Base-by-base conservation (phyloP, 2,797 vertebrate species). In the Cossypha polioptera region DNA sequence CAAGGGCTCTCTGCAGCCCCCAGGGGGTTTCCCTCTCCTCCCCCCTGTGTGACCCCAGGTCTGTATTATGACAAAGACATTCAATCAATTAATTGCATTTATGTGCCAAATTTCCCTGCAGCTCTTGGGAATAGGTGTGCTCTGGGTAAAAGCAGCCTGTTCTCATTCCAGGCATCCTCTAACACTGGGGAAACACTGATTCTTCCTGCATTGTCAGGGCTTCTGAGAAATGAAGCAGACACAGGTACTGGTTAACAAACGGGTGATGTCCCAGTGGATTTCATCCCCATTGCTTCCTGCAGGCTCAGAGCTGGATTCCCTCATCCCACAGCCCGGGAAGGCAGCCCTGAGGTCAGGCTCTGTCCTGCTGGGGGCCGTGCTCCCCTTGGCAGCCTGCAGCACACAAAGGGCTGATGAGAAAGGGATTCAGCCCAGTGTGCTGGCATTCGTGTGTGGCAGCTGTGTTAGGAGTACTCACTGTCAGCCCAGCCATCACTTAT, bases 391-490 rank as follows among this genome's bases (percentile, higher is more conserved):
- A 53, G 36, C 28, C 77, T 78, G 83, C 71, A 40, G 73, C 57
- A 24, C 28, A 75, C 88, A 92, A 92, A 96, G 68, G 67, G 71
- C 45, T 73, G 86, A 75, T 47, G 66, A 94, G 94, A 95, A 86
- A 88, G 36, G 40, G 88, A 84, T 88, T 90, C 79, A 72, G 4
- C 3, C n/a, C 75, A 36, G 54, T 43, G 54, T 90, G 33, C 66
- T 88, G 83, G 88, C 80, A 71, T 58, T 82, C 0, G 42, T 85
- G 72, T 87, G 86, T 57, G 83, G 79, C 47, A 65, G 66, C 45
- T 75, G 86, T 83, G 11, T 72, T 96, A 76, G 79, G 88, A 96
- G 83, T 73, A 11, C 88, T 88, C 42, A 88, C 88, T 95, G 94
- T 95, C 94, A 93, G 72, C 58, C 65, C 26, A 65, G 86, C 77